Evolutionary conservation across 2,797 vertebrate species (phyloP), one percentile per base, ranked within the genome.

Genomic region (Sebastes iracundus): DNA sequence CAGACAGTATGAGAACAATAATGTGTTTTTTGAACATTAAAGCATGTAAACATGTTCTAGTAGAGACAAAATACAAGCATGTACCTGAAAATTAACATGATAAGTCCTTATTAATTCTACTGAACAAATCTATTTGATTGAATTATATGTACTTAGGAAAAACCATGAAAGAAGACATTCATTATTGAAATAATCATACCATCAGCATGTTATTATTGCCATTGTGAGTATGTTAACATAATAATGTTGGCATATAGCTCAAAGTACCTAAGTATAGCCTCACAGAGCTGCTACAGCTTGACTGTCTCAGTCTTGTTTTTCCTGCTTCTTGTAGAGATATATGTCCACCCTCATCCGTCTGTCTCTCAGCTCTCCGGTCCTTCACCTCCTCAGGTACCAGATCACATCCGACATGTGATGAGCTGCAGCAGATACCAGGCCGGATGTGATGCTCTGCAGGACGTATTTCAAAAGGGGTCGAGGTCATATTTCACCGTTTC

Each of bases 401-500:
- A 97, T 97, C 96, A 94, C 77, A 76, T 42, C 69, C 25, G 81
- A 85, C 71, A 61, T 90, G 90, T 92, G 95, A 95, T 92, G 95
- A 96, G 95, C 94, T 91, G 92, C 87, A 94, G 94, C 95, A 96
- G 95, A 96, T 96, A 96, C 93, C 94, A 90, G 88, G 93, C 93
- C 92, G 94, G 93, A 88, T 93, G 96, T 87, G 94, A 95, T 87
- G 93, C 94, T 94, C 95, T 88, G 93, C 92, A 85, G 81, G 93
- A 90, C 94, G 96, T 97, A 96, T 97, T 97, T 97, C 96, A 89
- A 81, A 80, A 60, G 81, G 72, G 33, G 53, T 8, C 90, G 91
- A 92, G 97, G 96, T 97, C 96, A 96, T 97, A 97, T 97, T 97
- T 97, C 96, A 97, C 95, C 77, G 96, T 95, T 96, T 96, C 96